Evolutionary conservation across 2,888 invertebrate genomes (phyloP).

Genomic region (Sipha maydis): DNA sequence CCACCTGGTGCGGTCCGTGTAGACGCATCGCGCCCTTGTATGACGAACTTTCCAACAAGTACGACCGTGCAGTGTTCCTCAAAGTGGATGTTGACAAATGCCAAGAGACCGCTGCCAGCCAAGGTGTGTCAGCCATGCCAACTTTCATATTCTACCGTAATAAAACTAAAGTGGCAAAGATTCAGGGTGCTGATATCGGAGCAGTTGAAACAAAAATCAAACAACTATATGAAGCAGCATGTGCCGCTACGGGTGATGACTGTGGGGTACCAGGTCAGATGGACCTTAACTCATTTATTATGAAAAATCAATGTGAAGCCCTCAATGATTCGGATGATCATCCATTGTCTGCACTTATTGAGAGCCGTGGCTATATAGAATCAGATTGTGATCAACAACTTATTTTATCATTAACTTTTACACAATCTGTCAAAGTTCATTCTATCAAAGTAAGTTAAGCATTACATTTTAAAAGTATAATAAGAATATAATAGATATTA

Average conservation of each 20-base stretch:
- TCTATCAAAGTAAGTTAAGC: conserved; percentile 76
- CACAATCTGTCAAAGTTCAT: conserved; percentile 93
- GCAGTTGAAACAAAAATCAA: conserved; percentile 88
- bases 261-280: conserved; percentile 83
- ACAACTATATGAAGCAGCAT: conserved; percentile 78
- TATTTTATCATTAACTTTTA: conserved; percentile 87
- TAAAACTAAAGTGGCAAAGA: conserved; percentile 82
- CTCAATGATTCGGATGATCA: conserved; percentile 96
- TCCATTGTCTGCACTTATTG: conserved; percentile 79
- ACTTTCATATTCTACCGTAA: conserved; percentile 96
- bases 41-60: conserved; percentile 87
- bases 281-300: conserved; percentile 87
- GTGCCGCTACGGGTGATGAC: conserved; percentile 73
- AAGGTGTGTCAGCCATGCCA: conserved; percentile 96
- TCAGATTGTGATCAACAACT: conserved; percentile 96
- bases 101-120: conserved; percentile 84
- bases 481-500: too few relatives aligned
- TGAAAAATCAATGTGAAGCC: conserved; percentile 92
- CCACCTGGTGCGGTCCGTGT: conserved; percentile 98
- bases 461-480: too few relatives aligned
- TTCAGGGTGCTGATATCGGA: conserved; percentile 88
- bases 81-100: conserved; percentile 97
- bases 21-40: conserved; percentile 93
- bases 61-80: conserved; percentile 87
- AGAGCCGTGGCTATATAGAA: conserved; percentile 77